These are phyloP conservation scores for Tautogolabrus adspersus DNA, from an alignment of 2,113 vertebrate genomes.

Conservation along the genomic window DNA sequence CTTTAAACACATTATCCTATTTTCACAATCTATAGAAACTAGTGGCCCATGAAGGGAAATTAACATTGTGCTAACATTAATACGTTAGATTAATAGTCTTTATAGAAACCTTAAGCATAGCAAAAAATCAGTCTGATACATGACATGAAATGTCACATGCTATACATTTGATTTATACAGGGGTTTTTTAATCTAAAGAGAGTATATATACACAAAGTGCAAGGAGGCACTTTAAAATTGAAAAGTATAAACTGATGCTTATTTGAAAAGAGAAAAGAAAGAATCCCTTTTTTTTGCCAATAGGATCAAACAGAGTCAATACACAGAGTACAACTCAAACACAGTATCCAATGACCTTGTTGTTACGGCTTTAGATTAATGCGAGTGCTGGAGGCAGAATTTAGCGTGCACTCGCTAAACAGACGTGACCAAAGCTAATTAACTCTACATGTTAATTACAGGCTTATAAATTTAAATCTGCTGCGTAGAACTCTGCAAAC, in stretches of 20 bases:
- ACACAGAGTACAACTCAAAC: conserved; percentile 29
- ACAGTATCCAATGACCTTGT: conserved; percentile 51
- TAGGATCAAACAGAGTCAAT: conserved; percentile 26
- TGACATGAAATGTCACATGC: conserved; percentile 50
- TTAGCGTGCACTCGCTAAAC: conserved; percentile 37
- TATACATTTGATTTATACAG: conserved; percentile 63
- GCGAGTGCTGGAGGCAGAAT: conserved; percentile 48
- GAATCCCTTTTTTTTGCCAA: conserved; percentile 36
- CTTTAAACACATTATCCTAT: conserved; percentile 28
- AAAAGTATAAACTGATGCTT: conserved; percentile 64
- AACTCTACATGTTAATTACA: conserved; percentile 20
- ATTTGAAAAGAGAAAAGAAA: conserved; percentile 47
- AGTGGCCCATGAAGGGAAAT: conserved; percentile 34
- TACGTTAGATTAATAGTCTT: conserved; percentile 30
- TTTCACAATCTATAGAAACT: conserved; percentile 43
- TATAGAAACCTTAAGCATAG: conserved; percentile 66
- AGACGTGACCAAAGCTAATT: conserved; percentile 38
- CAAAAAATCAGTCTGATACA: conserved; percentile 54
- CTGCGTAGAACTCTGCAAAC: conserved; percentile 12
- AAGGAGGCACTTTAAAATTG: conserved; percentile 85
- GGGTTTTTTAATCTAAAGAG: conserved; percentile 46
- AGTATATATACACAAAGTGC: conserved; percentile 84
- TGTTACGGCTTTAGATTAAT: conserved; percentile 43
- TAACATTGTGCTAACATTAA: conserved; percentile 40
- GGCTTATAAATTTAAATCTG: conserved; percentile 28